Conservation (phyloP, 2,113 vertebrate genomes). For the Chrysochloris asiatica region DNA sequence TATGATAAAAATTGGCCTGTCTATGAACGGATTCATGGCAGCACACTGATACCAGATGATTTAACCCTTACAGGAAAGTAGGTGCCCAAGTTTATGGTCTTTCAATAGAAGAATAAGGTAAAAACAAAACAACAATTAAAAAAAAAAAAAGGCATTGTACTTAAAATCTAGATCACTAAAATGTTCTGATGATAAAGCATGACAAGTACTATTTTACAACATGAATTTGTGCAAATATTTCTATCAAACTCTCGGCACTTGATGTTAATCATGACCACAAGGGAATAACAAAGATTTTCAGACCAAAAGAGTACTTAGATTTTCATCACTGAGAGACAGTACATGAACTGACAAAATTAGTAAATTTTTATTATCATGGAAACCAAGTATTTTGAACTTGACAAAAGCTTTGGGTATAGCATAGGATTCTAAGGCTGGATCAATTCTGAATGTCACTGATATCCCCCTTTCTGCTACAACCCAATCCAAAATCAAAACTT, state of each 20-base stretch:
- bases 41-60: background rate
- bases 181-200: slow-evolving; percentile 3
- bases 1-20: background rate
- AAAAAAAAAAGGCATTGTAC: too few relatives aligned
- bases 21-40: background rate
- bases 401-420: background rate
- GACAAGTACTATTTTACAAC: background rate
- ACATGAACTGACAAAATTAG: background rate
- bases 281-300: background rate
- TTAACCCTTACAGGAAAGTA: background rate
- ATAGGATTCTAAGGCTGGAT: background rate
- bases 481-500: background rate
- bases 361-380: background rate
- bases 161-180: background rate
- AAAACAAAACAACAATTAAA: background rate
- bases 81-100: background rate
- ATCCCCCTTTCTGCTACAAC: background rate
- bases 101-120: background rate
- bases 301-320: background rate
- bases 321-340: slow-evolving; percentile 14
- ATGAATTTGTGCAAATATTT: slow-evolving; percentile 6
- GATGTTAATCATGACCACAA: background rate
- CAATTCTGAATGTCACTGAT: background rate
- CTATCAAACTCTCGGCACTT: slow-evolving; percentile 6
- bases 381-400: background rate